Percentiles rank a stretch among this genome's conserved stretches.
Evolutionary conservation across 2,797 vertebrate genomes (phyloP).

Genomic region (Myotis pilosus): DNA sequence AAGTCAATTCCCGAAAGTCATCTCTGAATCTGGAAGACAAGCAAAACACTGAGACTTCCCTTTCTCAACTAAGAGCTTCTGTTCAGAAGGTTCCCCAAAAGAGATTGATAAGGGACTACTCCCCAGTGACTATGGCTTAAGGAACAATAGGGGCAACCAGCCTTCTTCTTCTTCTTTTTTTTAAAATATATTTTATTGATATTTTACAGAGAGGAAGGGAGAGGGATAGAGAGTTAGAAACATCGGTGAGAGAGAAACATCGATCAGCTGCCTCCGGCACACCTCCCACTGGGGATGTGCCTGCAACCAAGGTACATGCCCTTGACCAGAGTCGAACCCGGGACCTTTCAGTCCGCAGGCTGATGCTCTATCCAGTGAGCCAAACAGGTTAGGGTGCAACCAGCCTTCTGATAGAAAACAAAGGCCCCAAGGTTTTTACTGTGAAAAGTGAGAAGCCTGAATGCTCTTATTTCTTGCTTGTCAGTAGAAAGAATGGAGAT

Average conservation of each 20-base stretch:
- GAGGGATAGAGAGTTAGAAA: no score
- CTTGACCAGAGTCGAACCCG: no score
- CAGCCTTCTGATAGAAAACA: slow-evolving; percentile 13
- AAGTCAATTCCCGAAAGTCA: background rate
- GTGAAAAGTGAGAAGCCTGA: background rate
- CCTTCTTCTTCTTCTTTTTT: no score
- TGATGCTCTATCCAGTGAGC: no score
- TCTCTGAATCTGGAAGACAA: background rate
- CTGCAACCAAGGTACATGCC: no score
- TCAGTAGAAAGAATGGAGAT: background rate
- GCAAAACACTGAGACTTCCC: background rate
- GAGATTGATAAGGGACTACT: background rate
- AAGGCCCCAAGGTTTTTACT: background rate
- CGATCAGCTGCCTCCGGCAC: no score
- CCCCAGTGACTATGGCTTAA: background rate
- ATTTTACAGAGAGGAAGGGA: no score
- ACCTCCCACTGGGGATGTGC: no score
- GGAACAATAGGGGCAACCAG: background rate
- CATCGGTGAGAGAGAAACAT: no score
- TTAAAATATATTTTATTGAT: no score
- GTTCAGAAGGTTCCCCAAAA: background rate
- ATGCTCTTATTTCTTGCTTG: background rate
- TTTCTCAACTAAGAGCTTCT: background rate
- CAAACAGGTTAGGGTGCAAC: no score
- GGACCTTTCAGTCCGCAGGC: no score